These are phyloP conservation scores for Drosophila rhopaloa DNA, from an alignment of 1,140 invertebrate species.

Conservation along the genomic window DNA sequence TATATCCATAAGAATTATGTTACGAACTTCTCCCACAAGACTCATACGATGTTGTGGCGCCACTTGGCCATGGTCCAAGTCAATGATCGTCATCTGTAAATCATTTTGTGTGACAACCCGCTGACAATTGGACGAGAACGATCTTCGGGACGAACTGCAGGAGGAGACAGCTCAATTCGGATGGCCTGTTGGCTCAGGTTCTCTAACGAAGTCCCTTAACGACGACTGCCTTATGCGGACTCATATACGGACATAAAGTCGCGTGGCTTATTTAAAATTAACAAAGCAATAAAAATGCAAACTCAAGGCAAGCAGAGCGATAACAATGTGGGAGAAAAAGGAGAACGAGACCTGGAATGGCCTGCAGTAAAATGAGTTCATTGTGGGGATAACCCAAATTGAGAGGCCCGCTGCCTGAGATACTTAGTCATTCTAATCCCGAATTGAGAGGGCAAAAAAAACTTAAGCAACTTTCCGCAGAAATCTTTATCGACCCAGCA, in stretches of 20 bases:
- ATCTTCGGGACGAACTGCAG: not conserved
- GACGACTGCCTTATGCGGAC: slow-evolving; percentile 11
- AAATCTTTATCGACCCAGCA: slow-evolving; percentile 52
- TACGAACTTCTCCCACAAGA: slow-evolving; percentile 19
- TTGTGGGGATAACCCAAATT: slow-evolving; percentile 23
- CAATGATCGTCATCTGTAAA: slow-evolving; percentile 55
- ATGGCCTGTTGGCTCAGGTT: slow-evolving; percentile 7
- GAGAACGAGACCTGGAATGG: slow-evolving; percentile 15
- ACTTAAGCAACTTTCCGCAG: slow-evolving; percentile 35
- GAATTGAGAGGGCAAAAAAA: slow-evolving; percentile 9
- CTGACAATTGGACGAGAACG: slow-evolving; percentile 67
- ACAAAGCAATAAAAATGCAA: slow-evolving; percentile 79
- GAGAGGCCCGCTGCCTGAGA: not conserved
- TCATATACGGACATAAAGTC: slow-evolving; percentile 58
- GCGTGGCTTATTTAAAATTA: slow-evolving; percentile 81
- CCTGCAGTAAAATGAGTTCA: slow-evolving; percentile 45
- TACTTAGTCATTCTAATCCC: slow-evolving; percentile 29
- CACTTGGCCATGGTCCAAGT: slow-evolving; percentile 31
- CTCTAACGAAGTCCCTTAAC: slow-evolving; percentile 54
- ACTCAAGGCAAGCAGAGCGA: slow-evolving; percentile 41
- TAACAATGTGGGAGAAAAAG: slow-evolving; percentile 49
- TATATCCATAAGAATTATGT: not conserved
- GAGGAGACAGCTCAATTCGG: slow-evolving; percentile 55
- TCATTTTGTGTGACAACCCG: slow-evolving; percentile 80
- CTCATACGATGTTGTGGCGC: slow-evolving; percentile 41